Base-by-base conservation (phyloP, 2,113 vertebrate species). In the Alouatta palliata region DNA sequence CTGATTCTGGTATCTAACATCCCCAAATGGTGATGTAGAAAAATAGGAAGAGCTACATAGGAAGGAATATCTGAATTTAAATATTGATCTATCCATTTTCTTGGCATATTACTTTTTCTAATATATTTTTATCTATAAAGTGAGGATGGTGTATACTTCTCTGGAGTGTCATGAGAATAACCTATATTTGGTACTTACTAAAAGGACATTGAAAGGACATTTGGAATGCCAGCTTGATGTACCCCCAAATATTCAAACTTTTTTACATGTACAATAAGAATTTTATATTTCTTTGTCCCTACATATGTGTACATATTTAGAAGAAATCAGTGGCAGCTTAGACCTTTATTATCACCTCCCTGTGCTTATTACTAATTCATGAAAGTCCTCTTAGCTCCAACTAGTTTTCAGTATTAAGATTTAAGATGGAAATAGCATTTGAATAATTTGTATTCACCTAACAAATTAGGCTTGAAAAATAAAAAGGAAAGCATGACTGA, bases 291-390 rank as follows among this genome's bases (percentile, higher is more conserved):
- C 4, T 32, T 56, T 92, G 25, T 68, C 75, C 70, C 64, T 80
- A 49, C 20, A 45, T 52, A 56, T 0, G 49, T 40, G 30, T 20
- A 6, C 49, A 23, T 80, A 79, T 47, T 68, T 89, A 79, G 68
- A 77, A 82, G 82, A 30, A 4, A 16, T 96, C 35, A n/a, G 14
- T 96, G 58, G 27, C 66, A 76, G 43, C 79, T 97, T 93, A 95
- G 56, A 90, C 79, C 32, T 89, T 95, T 90, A 76, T 79, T 77
- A 93, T 75, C 83, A 25, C 81, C 52, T 98, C 54, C 30, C 43
- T 94, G 23, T 71, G n/a, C 37, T 97, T 37, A 95, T 97, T 87
- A 95, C 45, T 96, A 95, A 96, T 95, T 97, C 82, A 95, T 23
- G 77, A 94, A 30, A 96, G 20, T 54, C 23, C 16, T 52, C 93